A percentile compares a stretch with the other conserved stretches of the same genome.
Conservation (phyloP, 2,888 invertebrate species). For the Melolontha melolontha region DNA sequence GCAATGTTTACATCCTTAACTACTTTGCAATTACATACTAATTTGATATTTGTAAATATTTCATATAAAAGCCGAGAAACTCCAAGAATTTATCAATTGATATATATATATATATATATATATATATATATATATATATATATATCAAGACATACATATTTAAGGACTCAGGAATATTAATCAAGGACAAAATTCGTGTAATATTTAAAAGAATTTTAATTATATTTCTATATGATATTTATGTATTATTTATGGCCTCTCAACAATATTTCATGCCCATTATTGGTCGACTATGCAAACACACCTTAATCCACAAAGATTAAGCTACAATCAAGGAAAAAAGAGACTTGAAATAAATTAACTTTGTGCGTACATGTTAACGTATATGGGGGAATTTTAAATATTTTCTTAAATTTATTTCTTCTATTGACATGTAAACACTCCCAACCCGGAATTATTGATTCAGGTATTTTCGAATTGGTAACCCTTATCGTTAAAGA, state of each 20-base stretch:
- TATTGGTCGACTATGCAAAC: constrained; percentile 7
- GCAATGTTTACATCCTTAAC: too few relatives aligned
- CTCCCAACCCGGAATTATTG: too few relatives aligned
- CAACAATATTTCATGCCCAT: constrained; percentile 21
- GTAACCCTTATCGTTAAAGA: too few relatives aligned
- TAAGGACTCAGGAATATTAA: constrained; percentile 26
- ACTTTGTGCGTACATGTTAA: not conserved
- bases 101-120: too few relatives aligned
- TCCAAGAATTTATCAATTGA: too few relatives aligned
- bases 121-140: not conserved
- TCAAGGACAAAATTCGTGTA: constrained; percentile 28
- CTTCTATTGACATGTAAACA: too few relatives aligned
- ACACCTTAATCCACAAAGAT: constrained; percentile 24
- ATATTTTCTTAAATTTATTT: constrained; percentile 7
- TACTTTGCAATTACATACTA: too few relatives aligned
- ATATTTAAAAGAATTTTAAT: constrained; percentile 34
- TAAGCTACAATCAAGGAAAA: not conserved
- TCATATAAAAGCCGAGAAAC: too few relatives aligned
- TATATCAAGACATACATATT: constrained; percentile 1
- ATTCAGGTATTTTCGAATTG: too few relatives aligned
- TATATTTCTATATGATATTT: constrained; percentile 33
- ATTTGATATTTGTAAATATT: too few relatives aligned
- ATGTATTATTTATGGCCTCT: constrained; percentile 30
- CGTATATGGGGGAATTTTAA: constrained; percentile 7
- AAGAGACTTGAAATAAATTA: constrained; percentile 10